Conservation (phyloP, 2,797 vertebrate genomes). For the Podarcis lilfordi region DNA sequence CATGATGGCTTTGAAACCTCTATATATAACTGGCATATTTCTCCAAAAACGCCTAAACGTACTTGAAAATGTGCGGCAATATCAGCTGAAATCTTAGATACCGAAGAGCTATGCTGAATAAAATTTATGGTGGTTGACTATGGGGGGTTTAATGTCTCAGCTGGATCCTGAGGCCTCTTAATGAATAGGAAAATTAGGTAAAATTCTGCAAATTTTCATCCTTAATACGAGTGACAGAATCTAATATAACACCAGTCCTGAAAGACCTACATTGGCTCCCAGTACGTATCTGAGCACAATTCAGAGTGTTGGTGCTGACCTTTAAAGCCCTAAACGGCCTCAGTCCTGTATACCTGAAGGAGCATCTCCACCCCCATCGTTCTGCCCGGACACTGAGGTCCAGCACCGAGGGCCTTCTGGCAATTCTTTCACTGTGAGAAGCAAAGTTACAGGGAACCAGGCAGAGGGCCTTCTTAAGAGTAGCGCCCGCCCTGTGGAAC, state of each 20-base stretch:
- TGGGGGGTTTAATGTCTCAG: background rate
- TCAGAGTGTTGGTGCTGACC: too few relatives aligned
- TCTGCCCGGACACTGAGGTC: too few relatives aligned
- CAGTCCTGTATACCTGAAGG: too few relatives aligned
- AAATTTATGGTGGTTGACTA: background rate
- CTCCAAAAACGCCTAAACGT: background rate
- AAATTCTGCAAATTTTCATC: background rate
- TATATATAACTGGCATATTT: background rate
- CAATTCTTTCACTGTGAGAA: too few relatives aligned
- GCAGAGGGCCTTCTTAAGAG: too few relatives aligned
- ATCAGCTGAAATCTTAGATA: background rate
- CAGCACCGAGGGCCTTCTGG: too few relatives aligned
- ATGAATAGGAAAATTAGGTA: background rate
- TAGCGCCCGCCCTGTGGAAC: too few relatives aligned
- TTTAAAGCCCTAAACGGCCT: too few relatives aligned
- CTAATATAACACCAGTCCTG: background rate
- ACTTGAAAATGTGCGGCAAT: background rate
- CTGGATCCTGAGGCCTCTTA: background rate
- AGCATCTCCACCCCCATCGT: too few relatives aligned
- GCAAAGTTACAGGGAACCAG: too few relatives aligned
- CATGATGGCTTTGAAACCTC: background rate
- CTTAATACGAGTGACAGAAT: background rate
- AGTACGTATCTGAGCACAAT: too few relatives aligned
- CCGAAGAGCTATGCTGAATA: background rate
- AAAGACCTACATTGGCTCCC: too few relatives aligned